phyloP scores from a whole-genome alignment of 2,888 invertebrate genomes.

The Anorthoa munda region DNA sequence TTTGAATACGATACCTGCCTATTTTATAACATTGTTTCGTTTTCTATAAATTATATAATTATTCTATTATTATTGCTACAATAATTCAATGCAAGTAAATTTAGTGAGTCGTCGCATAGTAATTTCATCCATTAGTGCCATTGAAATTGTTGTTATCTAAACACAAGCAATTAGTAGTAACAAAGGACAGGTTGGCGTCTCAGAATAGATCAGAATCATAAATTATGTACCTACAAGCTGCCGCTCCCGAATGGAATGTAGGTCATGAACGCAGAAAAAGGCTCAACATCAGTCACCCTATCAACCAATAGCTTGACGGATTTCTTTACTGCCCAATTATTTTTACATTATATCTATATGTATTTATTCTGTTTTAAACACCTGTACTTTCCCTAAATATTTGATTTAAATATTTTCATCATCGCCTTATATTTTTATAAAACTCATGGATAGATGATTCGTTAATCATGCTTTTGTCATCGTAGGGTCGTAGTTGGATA shows the following conservation, averaged over 20 bases:
- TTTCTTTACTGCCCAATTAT: background rate
- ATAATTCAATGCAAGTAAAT: constrained; percentile 7
- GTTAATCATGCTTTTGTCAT: background rate
- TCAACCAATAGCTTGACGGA: constrained; percentile 14
- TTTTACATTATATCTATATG: background rate
- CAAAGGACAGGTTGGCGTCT: constrained; percentile 54
- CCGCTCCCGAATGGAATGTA: constrained; percentile 72
- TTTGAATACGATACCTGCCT: background rate
- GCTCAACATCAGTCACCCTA: constrained; percentile 45
- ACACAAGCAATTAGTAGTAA: constrained; percentile 45
- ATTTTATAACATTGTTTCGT: background rate
- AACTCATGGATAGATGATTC: background rate
- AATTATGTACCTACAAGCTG: constrained; percentile 74
- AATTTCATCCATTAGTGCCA: constrained; percentile 35
- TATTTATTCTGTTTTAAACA: background rate
- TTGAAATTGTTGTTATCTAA: constrained; percentile 28
- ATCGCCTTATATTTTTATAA: background rate
- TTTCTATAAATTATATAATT: too few species aligned
- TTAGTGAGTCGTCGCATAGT: background rate
- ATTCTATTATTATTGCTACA: too few species aligned
- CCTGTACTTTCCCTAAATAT: background rate
- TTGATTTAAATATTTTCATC: background rate
- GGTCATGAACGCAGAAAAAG: constrained; percentile 69
- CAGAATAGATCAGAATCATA: constrained; percentile 72
- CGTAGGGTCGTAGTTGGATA: background rate